Base-by-base conservation (phyloP, 1,140 invertebrate genomes). In the Phymastichus coffea region DNA sequence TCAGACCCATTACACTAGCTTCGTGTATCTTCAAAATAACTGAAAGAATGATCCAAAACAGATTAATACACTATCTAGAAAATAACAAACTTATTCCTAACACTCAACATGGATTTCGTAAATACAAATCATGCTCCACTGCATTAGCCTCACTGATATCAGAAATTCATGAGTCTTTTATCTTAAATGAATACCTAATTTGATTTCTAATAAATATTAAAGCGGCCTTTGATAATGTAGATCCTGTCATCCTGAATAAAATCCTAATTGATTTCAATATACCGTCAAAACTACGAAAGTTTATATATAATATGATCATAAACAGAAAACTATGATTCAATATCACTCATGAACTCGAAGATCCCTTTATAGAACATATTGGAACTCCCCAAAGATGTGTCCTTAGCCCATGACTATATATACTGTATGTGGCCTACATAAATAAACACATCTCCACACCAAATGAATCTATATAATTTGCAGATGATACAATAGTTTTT, bases 351-450 rank as follows among this genome's bases (percentile, higher is more conserved):
- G 15, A 17, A 22, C n/a, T n/a, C 9, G n/a, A 46, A 7, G 56
- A 41, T 12, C 28, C 40, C 0, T 54, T 38, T 33, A 10, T 3
- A 12, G 43, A 40, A 38, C 14, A 15, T 7, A 63, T 57, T 12
- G 64, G 57, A 3, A 17, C 62, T 17, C 56, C 64, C 10, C 64
- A 66, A 52, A 58, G 58, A 2, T 43, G 51, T 26, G 51, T 62
- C 12, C 17, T 66, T 4, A 63, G 57, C 38, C 65, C 65, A 1
- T 10, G 59, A 2, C 28, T 66, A 2, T 66, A 63, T 20, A 63
- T 59, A 20, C 22, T 64, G 1, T 66, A 64, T 40, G 9, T 4
- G 19, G 61, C 2, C 44, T 61, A 3, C 14, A 28, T 4, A 28
- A 28, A 25, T 17, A 51, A 37, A 17, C 59, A 14, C 14, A 14